Evolutionary conservation across 2,888 invertebrate species (phyloP), one percentile per base, ranked within the genome.

Genomic region (Scaptomyza caliginosa): DNA sequence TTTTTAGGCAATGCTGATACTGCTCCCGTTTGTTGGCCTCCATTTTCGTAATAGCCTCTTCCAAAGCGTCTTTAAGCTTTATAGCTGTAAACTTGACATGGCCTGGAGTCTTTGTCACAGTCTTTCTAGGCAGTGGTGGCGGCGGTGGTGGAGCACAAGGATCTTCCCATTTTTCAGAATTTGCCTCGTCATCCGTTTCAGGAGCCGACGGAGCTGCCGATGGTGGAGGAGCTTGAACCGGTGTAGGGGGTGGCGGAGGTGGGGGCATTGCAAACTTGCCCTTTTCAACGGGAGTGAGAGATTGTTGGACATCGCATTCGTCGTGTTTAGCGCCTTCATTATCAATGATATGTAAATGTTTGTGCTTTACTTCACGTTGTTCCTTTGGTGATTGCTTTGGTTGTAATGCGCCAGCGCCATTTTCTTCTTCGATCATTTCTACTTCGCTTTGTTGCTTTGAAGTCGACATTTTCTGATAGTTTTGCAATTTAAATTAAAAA

Each of bases 341-440:
- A 17, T 72, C 60, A 42, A 59, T 38, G 19, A 67, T 39, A 19
- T 67, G 36, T n/a, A 70, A 55, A 28, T 65, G 65, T 36, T 68
- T 74, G 16, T 46, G 64, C 7, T 68, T 57, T 13, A 48, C 23
- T 59, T 71, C 64, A 13, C 67, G 62, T 59, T 68, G 68, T 28
- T 67, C 62, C 43, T 60, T 69, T 45, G 74, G 64, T 16, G 50
- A 68, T 59, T 49, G 56, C 62, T 43, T 65, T 49, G 46, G 34
- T 67, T 74, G 59, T 50, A 80, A 69, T 69, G 87, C 88, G 84
- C 86, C 88, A 74, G 86, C 88, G 88, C 88, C 88, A 89, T 88
- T 88, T 88, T 89, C 81, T 80, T 87, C 76, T 59, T 58, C 30
- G 49, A 63, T 60, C 59, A 43, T n/a, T 38, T 66, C 49, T 62